These are phyloP conservation scores for Drosophila kohkoa DNA, from an alignment of 1,140 invertebrate species.

Conservation along the genomic window DNA sequence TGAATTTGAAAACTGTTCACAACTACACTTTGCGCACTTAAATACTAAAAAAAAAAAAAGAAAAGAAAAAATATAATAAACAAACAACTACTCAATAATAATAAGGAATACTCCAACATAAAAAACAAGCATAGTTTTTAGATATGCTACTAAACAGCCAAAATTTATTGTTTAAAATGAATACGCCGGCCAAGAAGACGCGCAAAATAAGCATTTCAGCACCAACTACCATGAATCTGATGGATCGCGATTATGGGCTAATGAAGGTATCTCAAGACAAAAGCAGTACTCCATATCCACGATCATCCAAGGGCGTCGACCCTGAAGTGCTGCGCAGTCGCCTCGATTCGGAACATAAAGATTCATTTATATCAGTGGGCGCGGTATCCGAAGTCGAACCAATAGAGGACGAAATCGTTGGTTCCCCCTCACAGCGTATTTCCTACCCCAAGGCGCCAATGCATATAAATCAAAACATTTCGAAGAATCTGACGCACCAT, in stretches of 20 bases:
- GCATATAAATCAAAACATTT: too few species aligned
- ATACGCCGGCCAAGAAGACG: background rate
- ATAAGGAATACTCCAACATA: background rate
- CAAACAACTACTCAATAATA: background rate
- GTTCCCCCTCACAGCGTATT: too few species aligned
- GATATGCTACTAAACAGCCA: background rate
- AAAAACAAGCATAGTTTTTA: background rate
- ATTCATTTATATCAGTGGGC: too few species aligned
- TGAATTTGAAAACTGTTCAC: conserved; percentile 6
- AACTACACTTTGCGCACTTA: background rate
- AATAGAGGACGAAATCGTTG: too few species aligned
- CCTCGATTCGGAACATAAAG: background rate
- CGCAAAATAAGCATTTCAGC: background rate
- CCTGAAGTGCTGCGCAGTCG: background rate
- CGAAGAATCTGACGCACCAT: too few species aligned
- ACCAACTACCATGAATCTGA: too few species aligned
- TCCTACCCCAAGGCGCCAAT: too few species aligned
- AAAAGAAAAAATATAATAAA: background rate
- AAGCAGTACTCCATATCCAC: conserved; percentile 21
- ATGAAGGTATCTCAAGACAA: background rate
- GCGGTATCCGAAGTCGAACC: too few species aligned
- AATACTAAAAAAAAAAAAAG: background rate
- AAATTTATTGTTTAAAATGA: background rate
- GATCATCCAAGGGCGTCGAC: background rate
- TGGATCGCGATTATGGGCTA: conserved; percentile 23